Evolutionary conservation across 2,113 vertebrate genomes (phyloP), one percentile per base, ranked within the genome.

Genomic region (Phrynosoma blainvillii): DNA sequence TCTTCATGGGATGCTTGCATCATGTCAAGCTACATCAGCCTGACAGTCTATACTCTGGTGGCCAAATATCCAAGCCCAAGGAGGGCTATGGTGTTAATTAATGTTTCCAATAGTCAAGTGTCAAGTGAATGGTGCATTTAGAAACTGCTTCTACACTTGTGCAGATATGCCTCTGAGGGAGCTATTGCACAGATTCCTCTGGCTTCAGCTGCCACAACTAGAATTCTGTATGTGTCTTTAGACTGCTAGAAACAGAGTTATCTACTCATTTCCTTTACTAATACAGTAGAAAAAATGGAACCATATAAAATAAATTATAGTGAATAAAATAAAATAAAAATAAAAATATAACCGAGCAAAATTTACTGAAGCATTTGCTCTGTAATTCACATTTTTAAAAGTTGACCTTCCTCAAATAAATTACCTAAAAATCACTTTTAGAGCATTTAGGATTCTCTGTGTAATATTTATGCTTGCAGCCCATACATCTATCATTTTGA

Each of bases 81-180:
- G 91, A 14, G 36, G 73, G 59, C 88, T 77, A 93, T 71, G n/a
- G 92, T 84, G 79, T 87, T 92, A 92, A 88, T 90, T 90, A 94
- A 83, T 81, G 92, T 89, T 94, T 93, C 87, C 86, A 95, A 84
- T 90, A 91, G 93, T 89, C 88, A 95, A 92, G 83, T 90, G 92
- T 87, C 87, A 95, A 93, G 86, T 91, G 92, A 94, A 89, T 89
- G 78, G 88, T 90, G 93, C 78, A 89, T 90, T 89, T n/a, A 86
- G 84, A 86, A 86, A 90, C 91, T 86, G 88, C 90, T 89, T 90
- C 89, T 85, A 74, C 87, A 85, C 12, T 86, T 9, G 83, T 93
- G 92, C 90, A 65, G 0, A n/a, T 68, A 87, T 88, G 89, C 91
- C 90, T 0, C 0, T 94, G 85, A 82, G 92, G 79, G 91, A 76